These are phyloP conservation scores for Gorsachius magnificus DNA, from an alignment of 2,797 vertebrate genomes.

Conservation along the genomic window DNA sequence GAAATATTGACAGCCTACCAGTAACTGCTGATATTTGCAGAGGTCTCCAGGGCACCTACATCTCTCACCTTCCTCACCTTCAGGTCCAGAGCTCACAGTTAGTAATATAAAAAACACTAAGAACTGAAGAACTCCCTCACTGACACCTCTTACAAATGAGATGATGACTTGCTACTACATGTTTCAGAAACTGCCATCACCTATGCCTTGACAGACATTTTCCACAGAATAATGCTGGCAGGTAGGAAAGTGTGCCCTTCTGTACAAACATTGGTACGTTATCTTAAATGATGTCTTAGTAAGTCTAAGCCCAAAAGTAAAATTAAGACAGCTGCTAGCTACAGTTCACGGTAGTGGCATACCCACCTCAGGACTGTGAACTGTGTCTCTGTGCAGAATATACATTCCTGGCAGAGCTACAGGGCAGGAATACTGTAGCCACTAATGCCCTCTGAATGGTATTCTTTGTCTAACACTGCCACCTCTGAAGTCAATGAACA, in stretches of 20 bases:
- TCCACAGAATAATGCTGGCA: not conserved
- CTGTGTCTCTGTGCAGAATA: not conserved
- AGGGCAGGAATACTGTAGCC: not conserved
- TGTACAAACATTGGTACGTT: not conserved
- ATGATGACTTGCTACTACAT: not conserved
- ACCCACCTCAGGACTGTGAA: not conserved
- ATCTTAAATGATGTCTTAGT: not conserved
- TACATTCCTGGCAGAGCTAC: not conserved
- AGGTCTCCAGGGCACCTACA: not conserved
- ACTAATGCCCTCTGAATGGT: not conserved
- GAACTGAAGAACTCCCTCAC: not conserved
- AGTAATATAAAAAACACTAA: not conserved
- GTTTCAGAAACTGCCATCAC: not conserved
- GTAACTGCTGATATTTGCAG: not conserved
- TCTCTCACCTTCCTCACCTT: not conserved
- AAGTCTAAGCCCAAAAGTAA: not conserved
- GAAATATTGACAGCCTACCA: not conserved
- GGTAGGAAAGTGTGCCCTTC: not conserved
- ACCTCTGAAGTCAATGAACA: not conserved
- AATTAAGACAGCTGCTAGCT: not conserved
- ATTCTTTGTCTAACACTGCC: not conserved
- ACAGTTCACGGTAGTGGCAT: not conserved
- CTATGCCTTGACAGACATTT: not conserved
- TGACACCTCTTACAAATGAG: not conserved
- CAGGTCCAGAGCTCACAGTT: not conserved